Conservation (phyloP, 2,113 vertebrate species). For the Pseudopodoces humilis region DNA sequence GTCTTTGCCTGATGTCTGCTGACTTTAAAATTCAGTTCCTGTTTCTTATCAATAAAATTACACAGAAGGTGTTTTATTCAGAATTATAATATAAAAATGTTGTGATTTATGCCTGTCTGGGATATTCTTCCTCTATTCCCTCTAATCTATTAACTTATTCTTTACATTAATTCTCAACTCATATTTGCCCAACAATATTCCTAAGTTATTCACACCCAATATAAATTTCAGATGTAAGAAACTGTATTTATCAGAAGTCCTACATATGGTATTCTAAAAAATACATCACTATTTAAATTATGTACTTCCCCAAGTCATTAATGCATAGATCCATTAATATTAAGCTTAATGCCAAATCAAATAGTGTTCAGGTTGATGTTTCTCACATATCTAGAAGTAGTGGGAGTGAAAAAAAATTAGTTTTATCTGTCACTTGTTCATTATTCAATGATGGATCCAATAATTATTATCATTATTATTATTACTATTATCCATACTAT, state of each 20-base stretch:
- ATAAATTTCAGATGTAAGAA: neutral
- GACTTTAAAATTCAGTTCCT: neutral
- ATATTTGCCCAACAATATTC: neutral
- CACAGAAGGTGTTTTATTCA: neutral
- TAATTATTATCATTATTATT: neutral
- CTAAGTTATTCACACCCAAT: neutral
- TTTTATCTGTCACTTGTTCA: neutral
- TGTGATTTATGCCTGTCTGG: neutral
- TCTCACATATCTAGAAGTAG: neutral
- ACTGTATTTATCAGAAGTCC: neutral
- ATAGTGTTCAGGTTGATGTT: neutral
- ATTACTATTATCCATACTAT: neutral
- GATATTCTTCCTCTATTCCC: neutral
- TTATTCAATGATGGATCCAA: neutral
- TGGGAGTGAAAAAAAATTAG: neutral
- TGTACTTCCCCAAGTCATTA: neutral
- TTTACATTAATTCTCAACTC: slow-evolving; percentile 23
- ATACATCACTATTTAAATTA: neutral
- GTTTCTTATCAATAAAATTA: slow-evolving; percentile 6
- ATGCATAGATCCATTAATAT: neutral
- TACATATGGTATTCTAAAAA: neutral
- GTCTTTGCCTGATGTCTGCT: neutral
- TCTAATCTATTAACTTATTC: neutral
- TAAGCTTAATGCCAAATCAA: neutral
- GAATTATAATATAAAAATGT: neutral